Evolutionary conservation across 2,888 invertebrate genomes (phyloP).

Genomic region (Eupeodes latifasciatus): DNA sequence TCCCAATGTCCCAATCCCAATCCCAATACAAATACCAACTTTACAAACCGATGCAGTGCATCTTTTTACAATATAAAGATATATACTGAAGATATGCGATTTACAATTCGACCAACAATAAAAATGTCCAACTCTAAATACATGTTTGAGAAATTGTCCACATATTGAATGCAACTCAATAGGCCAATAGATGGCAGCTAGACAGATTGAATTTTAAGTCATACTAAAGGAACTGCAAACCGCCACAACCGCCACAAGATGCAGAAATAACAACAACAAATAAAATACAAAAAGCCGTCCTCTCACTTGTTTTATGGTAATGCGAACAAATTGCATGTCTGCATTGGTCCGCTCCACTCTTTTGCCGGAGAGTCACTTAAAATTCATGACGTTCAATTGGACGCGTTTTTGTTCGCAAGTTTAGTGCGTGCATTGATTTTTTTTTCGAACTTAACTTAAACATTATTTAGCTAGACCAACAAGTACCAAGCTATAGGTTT

Average conservation of each 20-base stretch:
- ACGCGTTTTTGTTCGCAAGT: constrained; percentile 64
- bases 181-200: constrained; percentile 76
- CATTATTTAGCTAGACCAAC: constrained; percentile 23
- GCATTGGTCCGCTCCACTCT: constrained; percentile 48
- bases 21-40: not conserved
- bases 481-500: too few species aligned
- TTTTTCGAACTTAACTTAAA: constrained; percentile 1
- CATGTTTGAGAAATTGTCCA: constrained; percentile 75
- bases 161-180: constrained; percentile 70
- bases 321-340: constrained; percentile 75
- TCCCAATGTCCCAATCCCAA: not conserved
- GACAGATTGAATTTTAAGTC: constrained; percentile 75
- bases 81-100: constrained; percentile 25
- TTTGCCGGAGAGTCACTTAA: constrained; percentile 62
- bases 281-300: constrained; percentile 62
- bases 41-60: constrained; percentile 13
- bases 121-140: constrained; percentile 72
- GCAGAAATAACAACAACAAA: constrained; percentile 19
- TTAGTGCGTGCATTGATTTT: constrained; percentile 54
- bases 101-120: constrained; percentile 73
- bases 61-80: not conserved
- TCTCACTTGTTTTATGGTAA: constrained; percentile 76
- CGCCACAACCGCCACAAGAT: not conserved
- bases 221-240: not conserved
- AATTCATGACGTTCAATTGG: constrained; percentile 74